Base-by-base conservation (phyloP, 2,888 invertebrate genomes). In the Pharmacophagus antenor region DNA sequence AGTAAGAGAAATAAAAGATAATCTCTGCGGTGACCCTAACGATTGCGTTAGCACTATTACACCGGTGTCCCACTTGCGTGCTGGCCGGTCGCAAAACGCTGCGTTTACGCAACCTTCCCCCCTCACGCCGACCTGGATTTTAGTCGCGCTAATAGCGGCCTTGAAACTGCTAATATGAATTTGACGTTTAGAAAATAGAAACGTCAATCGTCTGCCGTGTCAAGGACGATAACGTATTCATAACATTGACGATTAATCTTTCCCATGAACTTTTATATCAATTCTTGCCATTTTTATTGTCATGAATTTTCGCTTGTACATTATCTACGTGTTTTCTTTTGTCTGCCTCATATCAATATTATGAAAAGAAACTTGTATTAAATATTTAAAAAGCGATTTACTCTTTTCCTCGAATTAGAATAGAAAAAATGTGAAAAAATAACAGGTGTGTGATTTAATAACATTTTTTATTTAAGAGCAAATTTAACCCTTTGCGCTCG, bases 161-260 rank as follows among this genome's bases (percentile, higher is more conserved):
- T 86, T 87, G 84, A 84, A 79, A 73, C 64, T 58, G 56, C 64
- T 65, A 67, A 75, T 79, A 77, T 68, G 70, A 71, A 70, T 76
- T 61, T 56, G 65, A 56, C 58, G 63, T 82, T 77, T 77, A 72
- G 77, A 72, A 83, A 69, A 74, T 77, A 71, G 77, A 79, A 79
- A 79, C 67, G 66, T 61, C 65, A 72, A 74, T 74, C 72, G 69
- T 62, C 71, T 61, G 65, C 53, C 62, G 65, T 76, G 81, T 82
- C 83, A 85, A 85, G 85, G 85, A 71, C 72, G 58, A 63, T 62
- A 62, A 61, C 68, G 69, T 67, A 59, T 63, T 58, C 31, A 22
- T 10, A 44, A 44, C 7, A 18, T 18, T 44, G 42, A 44, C 18
- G 17, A 44, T 7, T 44, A 44, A 8, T 4, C 42, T 18, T 37